Percentiles rank a stretch among this genome's conserved stretches.
Evolutionary conservation across 2,888 invertebrate species (phyloP).

Genomic region (Griposia aprilina): DNA sequence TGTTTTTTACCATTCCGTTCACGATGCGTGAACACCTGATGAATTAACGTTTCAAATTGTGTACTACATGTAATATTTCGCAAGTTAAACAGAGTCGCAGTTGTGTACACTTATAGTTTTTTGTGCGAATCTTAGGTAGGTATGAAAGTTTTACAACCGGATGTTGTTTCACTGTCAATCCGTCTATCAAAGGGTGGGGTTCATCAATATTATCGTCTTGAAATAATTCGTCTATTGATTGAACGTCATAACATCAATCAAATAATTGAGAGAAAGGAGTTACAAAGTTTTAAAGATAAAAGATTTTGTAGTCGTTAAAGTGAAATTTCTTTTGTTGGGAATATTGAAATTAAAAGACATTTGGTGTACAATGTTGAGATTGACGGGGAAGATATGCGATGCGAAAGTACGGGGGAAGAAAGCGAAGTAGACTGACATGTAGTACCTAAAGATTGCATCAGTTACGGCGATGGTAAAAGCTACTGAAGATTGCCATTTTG

Average conservation of each 20-base stretch:
- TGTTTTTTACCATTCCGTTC: conserved; percentile 47
- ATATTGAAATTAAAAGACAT: conserved; percentile 68
- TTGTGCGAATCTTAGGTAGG: conserved; percentile 58
- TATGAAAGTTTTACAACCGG: conserved; percentile 70
- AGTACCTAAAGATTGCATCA: conserved; percentile 54
- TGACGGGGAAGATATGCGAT: conserved; percentile 61
- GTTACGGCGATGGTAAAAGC: conserved; percentile 44
- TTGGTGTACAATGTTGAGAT: conserved; percentile 56
- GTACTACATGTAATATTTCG: conserved; percentile 38
- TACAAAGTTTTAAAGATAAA: conserved; percentile 60
- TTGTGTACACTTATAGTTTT: conserved; percentile 65
- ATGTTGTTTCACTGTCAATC: conserved; percentile 51
- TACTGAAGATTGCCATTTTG: conserved; percentile 33
- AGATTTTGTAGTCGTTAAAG: conserved; percentile 62
- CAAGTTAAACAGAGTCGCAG: conserved; percentile 59
- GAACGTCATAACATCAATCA: conserved; percentile 66
- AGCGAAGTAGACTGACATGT: conserved; percentile 51
- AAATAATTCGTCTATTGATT: conserved; percentile 63
- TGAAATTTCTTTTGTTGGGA: conserved; percentile 69
- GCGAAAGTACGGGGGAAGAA: conserved; percentile 63
- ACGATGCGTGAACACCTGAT: conserved; percentile 48
- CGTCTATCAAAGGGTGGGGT: conserved; percentile 63
- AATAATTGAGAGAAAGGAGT: conserved; percentile 65
- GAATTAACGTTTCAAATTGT: conserved; percentile 51
- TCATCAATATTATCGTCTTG: conserved; percentile 57